Base-by-base conservation (phyloP, 2,888 invertebrate genomes). In the Tetanocera ferruginea region DNA sequence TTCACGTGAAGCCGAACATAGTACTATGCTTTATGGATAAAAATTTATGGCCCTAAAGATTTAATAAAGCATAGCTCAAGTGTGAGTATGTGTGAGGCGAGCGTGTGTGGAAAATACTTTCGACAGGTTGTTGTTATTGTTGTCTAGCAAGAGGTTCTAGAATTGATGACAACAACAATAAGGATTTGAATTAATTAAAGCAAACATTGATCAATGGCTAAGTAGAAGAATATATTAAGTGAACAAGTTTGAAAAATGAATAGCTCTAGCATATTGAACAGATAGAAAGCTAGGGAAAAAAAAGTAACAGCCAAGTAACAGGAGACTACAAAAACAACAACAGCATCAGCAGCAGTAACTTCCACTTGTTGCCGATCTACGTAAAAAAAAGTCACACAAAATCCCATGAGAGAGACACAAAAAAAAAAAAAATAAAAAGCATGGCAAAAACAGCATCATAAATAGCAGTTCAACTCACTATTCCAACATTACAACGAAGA, bases 121-220 rank as follows among this genome's bases (percentile, higher is more conserved):
- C 28, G 17, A 60, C 60, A 19, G n/a, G 19, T 28, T 64, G 28
- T 74, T 64, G 19, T 28, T 64, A n/a, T 74, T 64, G 52, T 28
- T 31, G 14, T 51, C 14, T 51, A 52, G 25, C 6, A 34, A 5
- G 5, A 64, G n/a, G 5, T n/a, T 34, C 64, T 34, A 34, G 37
- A 19, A 67, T 67, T 67, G 8, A 67, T 43, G 25, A 74, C 17
- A 73, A 62, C 62, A 74, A 74, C 66, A 31, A 55, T 52, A 43
- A 49, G 5, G 31, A n/a, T 23, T 75, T 52, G 28, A 23, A 75
- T 75, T 75, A 75, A 75, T 75, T 75, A 75, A 74, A 55, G 23
- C 73, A 67, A 75, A 52, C 66, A 75, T 75, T 75, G 67, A 75
- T 75, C 67, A 75, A 66, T 34, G 75, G 51, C 67, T 23, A 69